Evolutionary conservation across 2,888 invertebrate species (phyloP), one percentile per base, ranked within the genome.

Genomic region (Augiades crinisus): DNA sequence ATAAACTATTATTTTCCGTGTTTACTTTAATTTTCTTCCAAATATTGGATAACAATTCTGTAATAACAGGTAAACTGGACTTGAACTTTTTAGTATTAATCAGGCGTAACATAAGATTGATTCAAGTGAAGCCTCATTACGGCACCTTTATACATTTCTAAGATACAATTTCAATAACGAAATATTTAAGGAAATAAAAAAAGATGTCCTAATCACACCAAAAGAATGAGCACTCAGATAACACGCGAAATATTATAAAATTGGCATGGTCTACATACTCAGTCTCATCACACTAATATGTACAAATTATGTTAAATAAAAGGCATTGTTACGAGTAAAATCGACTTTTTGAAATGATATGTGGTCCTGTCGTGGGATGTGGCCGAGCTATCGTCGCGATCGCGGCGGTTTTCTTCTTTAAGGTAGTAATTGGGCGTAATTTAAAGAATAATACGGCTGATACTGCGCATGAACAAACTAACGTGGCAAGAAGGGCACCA

Each of bases 401-500:
- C 0, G 88, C 81, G 33, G 91, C 88, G 7, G 91, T 92, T 64
- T 91, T 91, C 73, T 90, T 89, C 64, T 88, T 90, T 51, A 90
- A 66, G 27, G 91, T 81, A 3, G 92, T 85, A 62, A 95, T 93
- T 10, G 95, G 95, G 64, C 95, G 91, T 66, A 97, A 89, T 64
- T 95, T 93, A 37, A 97, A 91, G 78, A 96, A 97, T 12, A 98
- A 90, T 66, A 97, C 94, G 14, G 96, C 95, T 43, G 97, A 97
- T 59, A 97, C 91, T 22, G 96, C 90, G 73, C 97, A 98, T 6
- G 97, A 96, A 53, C 95, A 93, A 51, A 97, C 88, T 62, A 98
- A 88, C 45, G 97, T 95, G 47, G 94, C 95, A 54, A 98, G 90
- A 16, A 98, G 91, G 38, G 97, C 92, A 44, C 97, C 93, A 19